Base-by-base conservation (phyloP, 2,888 invertebrate genomes). In the Auanema sp. region DNA sequence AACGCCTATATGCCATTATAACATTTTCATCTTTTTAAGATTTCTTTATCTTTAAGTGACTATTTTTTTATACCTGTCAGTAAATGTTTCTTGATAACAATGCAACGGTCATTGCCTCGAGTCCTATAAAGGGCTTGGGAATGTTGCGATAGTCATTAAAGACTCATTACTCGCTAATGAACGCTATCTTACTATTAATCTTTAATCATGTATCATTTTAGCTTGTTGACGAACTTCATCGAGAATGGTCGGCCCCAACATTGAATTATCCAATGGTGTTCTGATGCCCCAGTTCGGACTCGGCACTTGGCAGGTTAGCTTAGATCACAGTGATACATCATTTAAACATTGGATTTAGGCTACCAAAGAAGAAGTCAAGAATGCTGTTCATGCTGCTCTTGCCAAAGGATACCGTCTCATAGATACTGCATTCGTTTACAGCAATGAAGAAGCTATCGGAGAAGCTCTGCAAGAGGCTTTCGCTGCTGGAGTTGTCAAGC, bases 331-430 rank as follows among this genome's bases (percentile, higher is more conserved):
- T 43, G 43, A 12, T 43, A 23, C 14, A 25, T 33, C 33, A 33
- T 33, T 33, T 8, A 5, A n/a, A 5, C 33, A 5, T 33, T 33
- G 4, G 33, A 5, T 65, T 12, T 41, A 84, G 80, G 79, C 83
- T 2, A 61, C 56, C 12, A 78, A 77, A 64, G 88, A 87, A 4
- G 90, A 89, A 76, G 84, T 91, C 59, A 90, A 89, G 84, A 82
- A 84, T 47, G 90, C 91, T 0, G 85, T 92, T 14, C 88, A 89
- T 33, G 85, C 85, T 1, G 92, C 92, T 0, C 84, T 92, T 52
- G 89, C 89, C 72, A 89, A 89, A 49, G 92, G 92, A 0, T 92
- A 92, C 84, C 88, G 92, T 3, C 91, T 91, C 79, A 90, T 92
- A 68, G 92, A 92, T 84, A 89, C 91, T 0, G 92, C 92, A 0